phyloP scores from a whole-genome alignment of 2,113 vertebrate species.

The Xiphophorus maculatus region DNA sequence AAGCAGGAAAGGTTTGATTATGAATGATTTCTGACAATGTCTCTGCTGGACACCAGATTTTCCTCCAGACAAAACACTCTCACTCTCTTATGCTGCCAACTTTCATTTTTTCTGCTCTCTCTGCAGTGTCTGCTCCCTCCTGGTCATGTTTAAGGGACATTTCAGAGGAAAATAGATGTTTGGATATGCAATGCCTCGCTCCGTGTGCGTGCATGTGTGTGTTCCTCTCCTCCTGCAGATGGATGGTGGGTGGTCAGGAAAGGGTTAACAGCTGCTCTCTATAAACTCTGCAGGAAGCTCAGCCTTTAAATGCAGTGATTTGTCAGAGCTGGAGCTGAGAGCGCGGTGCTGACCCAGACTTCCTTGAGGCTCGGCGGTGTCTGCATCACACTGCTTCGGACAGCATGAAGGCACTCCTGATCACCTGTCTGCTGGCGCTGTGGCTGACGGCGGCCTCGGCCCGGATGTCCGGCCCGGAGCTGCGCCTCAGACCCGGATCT shows the following conservation, averaged over 20 bases:
- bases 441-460: constrained; percentile 79
- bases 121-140: constrained; percentile 28
- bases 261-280: constrained; percentile 90
- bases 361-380: constrained; percentile 37
- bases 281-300: constrained; percentile 87
- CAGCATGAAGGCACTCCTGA: constrained; percentile 76
- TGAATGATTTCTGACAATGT: constrained; percentile 35
- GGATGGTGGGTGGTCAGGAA: constrained; percentile 73
- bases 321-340: constrained; percentile 73
- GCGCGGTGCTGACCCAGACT: constrained; percentile 52
- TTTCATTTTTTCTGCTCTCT: constrained; percentile 39
- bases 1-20: constrained; percentile 28
- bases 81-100: constrained; percentile 50
- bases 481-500: constrained; percentile 52
- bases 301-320: constrained; percentile 95
- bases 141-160: constrained; percentile 62
- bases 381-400: constrained; percentile 36
- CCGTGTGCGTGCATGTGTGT: not conserved
- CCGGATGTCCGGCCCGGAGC: constrained; percentile 21
- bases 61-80: constrained; percentile 60
- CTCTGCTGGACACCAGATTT: constrained; percentile 50
- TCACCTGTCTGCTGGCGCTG: constrained; percentile 80
- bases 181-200: not conserved
- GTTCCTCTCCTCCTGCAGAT: constrained; percentile 26
- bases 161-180: constrained; percentile 28